Evolutionary conservation across 2,888 invertebrate genomes (phyloP).

Genomic region (Glaucopsyche alexis): DNA sequence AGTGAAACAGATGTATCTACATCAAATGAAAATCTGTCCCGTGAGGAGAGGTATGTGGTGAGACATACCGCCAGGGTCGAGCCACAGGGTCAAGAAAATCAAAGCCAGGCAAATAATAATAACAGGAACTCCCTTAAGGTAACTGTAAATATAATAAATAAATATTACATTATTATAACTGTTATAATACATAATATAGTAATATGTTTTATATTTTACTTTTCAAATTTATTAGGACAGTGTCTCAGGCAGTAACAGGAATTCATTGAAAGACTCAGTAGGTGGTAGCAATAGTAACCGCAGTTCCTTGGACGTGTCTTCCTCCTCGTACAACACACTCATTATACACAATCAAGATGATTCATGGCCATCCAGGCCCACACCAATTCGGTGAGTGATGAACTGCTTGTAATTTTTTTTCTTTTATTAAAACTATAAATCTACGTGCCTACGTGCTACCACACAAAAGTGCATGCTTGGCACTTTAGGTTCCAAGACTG

Average conservation of each 20-base stretch:
- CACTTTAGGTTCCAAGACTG: no score
- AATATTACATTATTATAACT: no score
- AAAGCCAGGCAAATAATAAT: constrained; percentile 63
- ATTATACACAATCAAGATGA: constrained; percentile 90
- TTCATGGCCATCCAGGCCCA: constrained; percentile 82
- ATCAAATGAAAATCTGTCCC: constrained; percentile 92
- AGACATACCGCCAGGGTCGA: constrained; percentile 91
- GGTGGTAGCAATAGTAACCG: constrained; percentile 80
- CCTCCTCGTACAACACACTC: constrained; percentile 90
- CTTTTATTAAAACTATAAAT: no score
- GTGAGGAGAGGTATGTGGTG: constrained; percentile 91
- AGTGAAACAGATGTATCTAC: constrained; percentile 95
- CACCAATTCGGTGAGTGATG: constrained; percentile 64
- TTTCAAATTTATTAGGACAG: constrained; percentile 53
- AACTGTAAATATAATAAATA: constrained; percentile 34
- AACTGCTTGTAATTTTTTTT: neutral
- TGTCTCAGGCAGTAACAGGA: constrained; percentile 80
- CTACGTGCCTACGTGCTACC: no score
- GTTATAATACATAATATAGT: no score
- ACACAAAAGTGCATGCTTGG: no score
- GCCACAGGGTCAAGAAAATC: constrained; percentile 94
- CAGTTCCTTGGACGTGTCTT: constrained; percentile 85
- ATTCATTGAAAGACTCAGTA: constrained; percentile 81
- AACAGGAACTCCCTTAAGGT: constrained; percentile 83
- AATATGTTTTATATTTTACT: neutral